phyloP scores from a whole-genome alignment of 2,797 vertebrate genomes.

The Diplodus sargus region DNA sequence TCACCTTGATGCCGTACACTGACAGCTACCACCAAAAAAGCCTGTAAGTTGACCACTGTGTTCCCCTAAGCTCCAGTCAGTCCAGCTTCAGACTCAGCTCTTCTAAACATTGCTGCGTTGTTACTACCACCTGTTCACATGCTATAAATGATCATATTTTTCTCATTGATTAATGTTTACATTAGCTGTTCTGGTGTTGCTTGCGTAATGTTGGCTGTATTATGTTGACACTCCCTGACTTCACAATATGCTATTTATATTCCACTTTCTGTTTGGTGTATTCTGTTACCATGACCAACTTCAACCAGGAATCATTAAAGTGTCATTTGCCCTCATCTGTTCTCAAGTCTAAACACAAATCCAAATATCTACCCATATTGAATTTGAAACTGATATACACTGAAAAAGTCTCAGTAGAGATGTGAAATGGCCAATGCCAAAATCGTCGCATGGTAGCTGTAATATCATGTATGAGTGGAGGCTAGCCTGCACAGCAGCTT shows the following conservation, averaged over 20 bases:
- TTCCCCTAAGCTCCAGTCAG: slow-evolving; percentile 27
- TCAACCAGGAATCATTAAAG: slow-evolving; percentile 17
- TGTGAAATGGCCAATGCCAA: slow-evolving; percentile 19
- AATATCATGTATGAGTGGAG: slow-evolving; percentile 58
- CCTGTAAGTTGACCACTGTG: slow-evolving; percentile 25
- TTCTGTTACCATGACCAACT: slow-evolving; percentile 25
- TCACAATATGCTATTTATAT: slow-evolving; percentile 16
- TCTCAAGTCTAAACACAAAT: neutral
- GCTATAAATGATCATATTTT: neutral
- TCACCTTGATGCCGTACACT: slow-evolving; percentile 24
- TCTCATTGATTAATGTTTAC: slow-evolving; percentile 7
- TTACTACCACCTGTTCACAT: slow-evolving; percentile 4
- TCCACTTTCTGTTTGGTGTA: slow-evolving; percentile 5
- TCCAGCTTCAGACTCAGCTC: neutral
- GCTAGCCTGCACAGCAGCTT: slow-evolving; percentile 47
- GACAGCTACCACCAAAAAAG: slow-evolving; percentile 54
- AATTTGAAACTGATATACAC: slow-evolving; percentile 12
- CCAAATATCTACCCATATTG: slow-evolving; percentile 6
- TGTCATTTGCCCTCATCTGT: slow-evolving; percentile 21
- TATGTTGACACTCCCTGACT: slow-evolving; percentile 10
- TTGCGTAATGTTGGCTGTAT: slow-evolving; percentile 6
- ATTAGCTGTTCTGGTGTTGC: slow-evolving; percentile 1
- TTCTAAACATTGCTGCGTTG: neutral
- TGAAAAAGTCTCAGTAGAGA: slow-evolving; percentile 2
- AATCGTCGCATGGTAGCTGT: slow-evolving; percentile 44